These are phyloP conservation scores for Mimas tiliae DNA, from an alignment of 2,888 invertebrate genomes.

Conservation along the genomic window DNA sequence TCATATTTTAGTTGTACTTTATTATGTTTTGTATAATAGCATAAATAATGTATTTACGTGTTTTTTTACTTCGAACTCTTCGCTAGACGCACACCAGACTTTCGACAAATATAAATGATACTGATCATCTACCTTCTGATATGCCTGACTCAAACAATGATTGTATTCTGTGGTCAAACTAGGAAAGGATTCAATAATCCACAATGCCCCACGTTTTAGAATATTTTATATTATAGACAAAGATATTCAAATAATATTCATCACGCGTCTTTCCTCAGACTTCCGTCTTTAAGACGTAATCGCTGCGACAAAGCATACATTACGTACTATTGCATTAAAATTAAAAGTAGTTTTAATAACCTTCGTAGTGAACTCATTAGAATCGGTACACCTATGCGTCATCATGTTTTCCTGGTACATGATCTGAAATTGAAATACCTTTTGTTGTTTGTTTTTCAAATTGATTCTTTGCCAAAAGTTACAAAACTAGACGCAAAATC, in stretches of 20 bases:
- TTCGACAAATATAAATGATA: no score
- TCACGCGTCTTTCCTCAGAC: not conserved
- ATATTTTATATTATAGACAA: not conserved
- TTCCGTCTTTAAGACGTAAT: conserved; percentile 12
- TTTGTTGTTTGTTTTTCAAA: not conserved
- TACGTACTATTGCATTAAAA: not conserved
- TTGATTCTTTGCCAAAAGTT: no score
- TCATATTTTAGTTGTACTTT: not conserved
- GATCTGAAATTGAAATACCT: not conserved
- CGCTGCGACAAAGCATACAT: not conserved
- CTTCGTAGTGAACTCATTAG: conserved; percentile 13
- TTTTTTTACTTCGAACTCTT: no score
- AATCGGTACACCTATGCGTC: not conserved
- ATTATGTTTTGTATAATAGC: not conserved
- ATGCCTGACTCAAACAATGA: no score
- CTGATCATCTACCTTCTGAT: no score
- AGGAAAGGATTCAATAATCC: no score
- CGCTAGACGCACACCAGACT: no score
- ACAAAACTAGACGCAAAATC: no score
- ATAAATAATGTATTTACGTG: not conserved
- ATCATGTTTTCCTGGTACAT: conserved; percentile 23
- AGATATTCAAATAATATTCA: not conserved
- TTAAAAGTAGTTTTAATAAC: not conserved
- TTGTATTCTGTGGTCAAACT: no score
- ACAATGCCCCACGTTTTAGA: not conserved